Percentiles rank a stretch among this genome's conserved stretches.
These are phyloP conservation scores for Luehdorfia chinensis DNA, from an alignment of 1,140 invertebrate species.

Conservation along the genomic window DNA sequence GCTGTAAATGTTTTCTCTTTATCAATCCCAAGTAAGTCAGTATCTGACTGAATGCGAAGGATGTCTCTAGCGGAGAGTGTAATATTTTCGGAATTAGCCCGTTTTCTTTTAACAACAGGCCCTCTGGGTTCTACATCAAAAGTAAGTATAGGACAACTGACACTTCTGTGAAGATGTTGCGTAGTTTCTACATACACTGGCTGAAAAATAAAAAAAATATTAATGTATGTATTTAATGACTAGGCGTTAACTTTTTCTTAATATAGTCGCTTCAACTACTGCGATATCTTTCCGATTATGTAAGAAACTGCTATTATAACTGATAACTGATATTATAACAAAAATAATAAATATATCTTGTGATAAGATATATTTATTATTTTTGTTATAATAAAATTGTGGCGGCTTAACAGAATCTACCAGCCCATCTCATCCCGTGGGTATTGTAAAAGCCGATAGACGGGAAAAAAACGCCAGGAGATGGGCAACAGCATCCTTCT, in stretches of 20 bases:
- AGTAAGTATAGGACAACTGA: conserved; percentile 80
- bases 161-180: conserved; percentile 65
- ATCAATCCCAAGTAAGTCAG: conserved; percentile 86
- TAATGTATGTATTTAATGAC: too few species aligned
- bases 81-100: conserved; percentile 80
- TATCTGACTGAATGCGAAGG: conserved; percentile 84
- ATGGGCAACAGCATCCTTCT: too few species aligned
- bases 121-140: conserved; percentile 75
- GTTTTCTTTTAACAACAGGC: conserved; percentile 75
- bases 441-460: too few species aligned
- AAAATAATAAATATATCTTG: too few species aligned
- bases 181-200: conserved; percentile 76
- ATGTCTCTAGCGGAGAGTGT: conserved; percentile 69
- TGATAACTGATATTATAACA: neutral
- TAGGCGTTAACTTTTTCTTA: too few species aligned
- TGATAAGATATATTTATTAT: too few species aligned
- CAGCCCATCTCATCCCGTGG: too few species aligned
- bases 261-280: too few species aligned
- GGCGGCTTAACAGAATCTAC: too few species aligned
- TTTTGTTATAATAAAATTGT: too few species aligned
- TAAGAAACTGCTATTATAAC: conserved; percentile 13
- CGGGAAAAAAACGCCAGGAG: too few species aligned
- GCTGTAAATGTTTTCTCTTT: conserved; percentile 85
- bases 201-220: conserved; percentile 49
- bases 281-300: too few species aligned